Evolutionary conservation across 2,888 invertebrate genomes (phyloP).

Genomic region (Carterocephalus palaemon): DNA sequence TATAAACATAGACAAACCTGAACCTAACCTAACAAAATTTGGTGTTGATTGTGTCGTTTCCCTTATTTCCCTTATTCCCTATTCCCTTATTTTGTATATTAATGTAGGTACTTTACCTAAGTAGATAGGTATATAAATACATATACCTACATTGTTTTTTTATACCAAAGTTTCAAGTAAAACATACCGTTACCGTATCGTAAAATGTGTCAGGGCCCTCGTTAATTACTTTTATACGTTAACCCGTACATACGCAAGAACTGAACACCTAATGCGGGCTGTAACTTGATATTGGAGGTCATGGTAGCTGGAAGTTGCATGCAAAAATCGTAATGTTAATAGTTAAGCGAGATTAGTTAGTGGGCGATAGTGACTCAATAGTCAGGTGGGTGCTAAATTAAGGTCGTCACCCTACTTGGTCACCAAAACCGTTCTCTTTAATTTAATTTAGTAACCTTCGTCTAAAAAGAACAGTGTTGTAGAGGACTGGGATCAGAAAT

Average conservation of each 20-base stretch:
- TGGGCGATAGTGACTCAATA: constrained; percentile 67
- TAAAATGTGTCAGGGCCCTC: constrained; percentile 35
- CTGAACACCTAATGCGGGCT: constrained; percentile 30
- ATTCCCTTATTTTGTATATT: too few relatives aligned
- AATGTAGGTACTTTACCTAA: too few relatives aligned
- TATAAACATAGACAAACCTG: too few relatives aligned
- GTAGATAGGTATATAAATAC: too few relatives aligned
- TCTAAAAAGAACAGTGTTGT: too few relatives aligned
- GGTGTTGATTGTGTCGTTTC: too few relatives aligned
- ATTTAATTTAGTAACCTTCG: constrained; percentile 27
- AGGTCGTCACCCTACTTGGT: constrained; percentile 57
- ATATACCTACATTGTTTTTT: too few relatives aligned
- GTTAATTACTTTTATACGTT: constrained; percentile 28
- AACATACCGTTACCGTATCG: constrained; percentile 11
- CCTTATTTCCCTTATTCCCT: too few relatives aligned
- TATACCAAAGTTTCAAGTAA: constrained; percentile 5
- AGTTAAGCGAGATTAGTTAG: constrained; percentile 45
- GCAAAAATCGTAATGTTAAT: constrained; percentile 57
- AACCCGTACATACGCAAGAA: constrained; percentile 20
- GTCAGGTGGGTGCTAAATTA: constrained; percentile 55
- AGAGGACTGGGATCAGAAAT: too few relatives aligned
- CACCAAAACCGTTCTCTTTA: constrained; percentile 50
- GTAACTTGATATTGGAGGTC: constrained; percentile 49
- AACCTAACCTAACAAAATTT: too few relatives aligned
- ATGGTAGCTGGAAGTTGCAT: constrained; percentile 54